phyloP scores from a whole-genome alignment of 2,113 vertebrate species.

The Phrynocephalus versicolor region DNA sequence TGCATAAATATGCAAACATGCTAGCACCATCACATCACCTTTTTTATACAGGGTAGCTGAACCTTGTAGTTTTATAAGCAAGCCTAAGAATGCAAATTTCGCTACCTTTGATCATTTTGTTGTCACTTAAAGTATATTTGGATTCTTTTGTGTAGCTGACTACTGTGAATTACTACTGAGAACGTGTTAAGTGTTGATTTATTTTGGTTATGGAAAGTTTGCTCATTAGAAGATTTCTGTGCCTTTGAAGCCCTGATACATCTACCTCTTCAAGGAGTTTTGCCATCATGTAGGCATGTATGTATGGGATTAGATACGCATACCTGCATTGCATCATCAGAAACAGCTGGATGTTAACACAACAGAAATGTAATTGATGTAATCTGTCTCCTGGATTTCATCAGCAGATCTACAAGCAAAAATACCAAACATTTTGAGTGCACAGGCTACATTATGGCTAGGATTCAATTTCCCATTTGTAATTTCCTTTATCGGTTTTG shows the following conservation, averaged over 20 bases:
- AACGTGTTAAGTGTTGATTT: neutral
- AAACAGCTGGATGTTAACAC: neutral
- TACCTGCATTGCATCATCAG: neutral
- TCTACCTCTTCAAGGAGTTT: neutral
- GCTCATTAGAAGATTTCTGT: neutral
- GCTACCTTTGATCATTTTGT: neutral
- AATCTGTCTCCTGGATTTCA: neutral
- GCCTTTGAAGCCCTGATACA: slow-evolving; percentile 12
- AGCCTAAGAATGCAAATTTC: neutral
- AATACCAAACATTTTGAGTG: neutral
- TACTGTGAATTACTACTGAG: neutral
- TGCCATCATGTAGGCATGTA: neutral
- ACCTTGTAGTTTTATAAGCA: neutral
- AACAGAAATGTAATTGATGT: neutral
- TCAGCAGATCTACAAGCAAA: neutral
- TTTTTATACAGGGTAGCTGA: neutral
- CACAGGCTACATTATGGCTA: neutral
- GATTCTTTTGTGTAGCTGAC: neutral
- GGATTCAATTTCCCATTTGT: neutral
- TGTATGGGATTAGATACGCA: neutral
- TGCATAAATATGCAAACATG: neutral
- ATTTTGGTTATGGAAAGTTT: neutral
- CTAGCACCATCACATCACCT: neutral
- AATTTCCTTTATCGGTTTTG: neutral
- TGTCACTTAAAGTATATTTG: neutral